A percentile compares a stretch with the other conserved stretches of the same genome.
Evolutionary conservation across 2,797 vertebrate genomes (phyloP).

Genomic region (Lagodon rhomboides): DNA sequence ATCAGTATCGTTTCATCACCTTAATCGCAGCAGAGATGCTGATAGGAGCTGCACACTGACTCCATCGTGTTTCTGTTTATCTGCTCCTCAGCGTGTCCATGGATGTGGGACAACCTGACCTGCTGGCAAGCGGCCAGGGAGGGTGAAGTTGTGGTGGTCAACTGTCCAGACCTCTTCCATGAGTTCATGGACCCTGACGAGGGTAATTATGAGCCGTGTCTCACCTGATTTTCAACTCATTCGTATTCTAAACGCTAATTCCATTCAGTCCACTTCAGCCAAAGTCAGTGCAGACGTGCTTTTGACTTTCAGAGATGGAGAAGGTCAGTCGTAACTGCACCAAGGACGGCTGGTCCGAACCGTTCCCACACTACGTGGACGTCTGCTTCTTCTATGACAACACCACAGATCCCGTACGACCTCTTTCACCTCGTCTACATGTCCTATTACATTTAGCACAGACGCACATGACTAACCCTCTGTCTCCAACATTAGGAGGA

Average conservation of each 20-base stretch:
- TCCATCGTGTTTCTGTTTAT: not conserved
- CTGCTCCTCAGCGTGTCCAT: conserved; percentile 87
- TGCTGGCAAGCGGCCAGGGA: conserved; percentile 93
- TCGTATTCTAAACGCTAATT: not conserved
- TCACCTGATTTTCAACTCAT: not conserved
- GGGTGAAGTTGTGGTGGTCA: conserved; percentile 91
- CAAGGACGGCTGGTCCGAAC: conserved; percentile 94
- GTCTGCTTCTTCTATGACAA: conserved; percentile 91
- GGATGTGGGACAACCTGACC: conserved; percentile 98
- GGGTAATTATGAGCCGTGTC: conserved; percentile 72
- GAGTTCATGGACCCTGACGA: conserved; percentile 89
- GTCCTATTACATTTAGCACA: no score
- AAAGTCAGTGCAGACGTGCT: not conserved
- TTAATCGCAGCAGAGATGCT: not conserved
- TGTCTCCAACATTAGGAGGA: conserved; percentile 84
- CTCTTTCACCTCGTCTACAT: not conserved
- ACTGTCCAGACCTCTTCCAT: conserved; percentile 91
- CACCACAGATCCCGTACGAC: conserved; percentile 82
- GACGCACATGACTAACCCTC: not conserved
- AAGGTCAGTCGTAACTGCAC: conserved; percentile 95
- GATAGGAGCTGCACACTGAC: conserved; percentile 5
- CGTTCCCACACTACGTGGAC: conserved; percentile 94
- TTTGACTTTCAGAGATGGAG: conserved; percentile 81
- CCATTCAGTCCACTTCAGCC: not conserved
- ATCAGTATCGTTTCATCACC: conserved; percentile 3